These are phyloP conservation scores for Thysanoteuthis rhombus DNA, from an alignment of 2,888 invertebrate genomes.

Conservation along the genomic window DNA sequence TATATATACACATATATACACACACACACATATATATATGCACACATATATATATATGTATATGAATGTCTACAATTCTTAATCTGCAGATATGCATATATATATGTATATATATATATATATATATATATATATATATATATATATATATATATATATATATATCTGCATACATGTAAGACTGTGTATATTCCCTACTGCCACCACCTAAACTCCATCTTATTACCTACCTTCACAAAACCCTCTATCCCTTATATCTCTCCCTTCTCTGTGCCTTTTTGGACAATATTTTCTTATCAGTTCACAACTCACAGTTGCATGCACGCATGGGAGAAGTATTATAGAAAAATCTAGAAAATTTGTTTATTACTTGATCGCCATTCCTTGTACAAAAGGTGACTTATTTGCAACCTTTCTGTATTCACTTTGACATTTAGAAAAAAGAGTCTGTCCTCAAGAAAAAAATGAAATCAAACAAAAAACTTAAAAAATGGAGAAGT, in stretches of 20 bases:
- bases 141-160: too few relatives aligned
- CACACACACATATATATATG: not conserved
- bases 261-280: not conserved
- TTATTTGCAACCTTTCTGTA: not conserved
- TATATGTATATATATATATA: not conserved
- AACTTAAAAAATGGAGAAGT: not conserved
- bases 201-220: not conserved
- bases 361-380: slow-evolving; percentile 12
- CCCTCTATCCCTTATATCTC: not conserved
- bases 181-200: not conserved
- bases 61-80: not conserved
- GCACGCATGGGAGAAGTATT: not conserved
- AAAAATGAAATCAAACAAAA: not conserved
- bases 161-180: not conserved
- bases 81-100: not conserved
- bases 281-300: not conserved
- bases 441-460: not conserved
- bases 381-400: not conserved
- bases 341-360: slow-evolving; percentile 12
- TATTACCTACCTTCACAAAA: not conserved
- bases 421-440: slow-evolving; percentile 12
- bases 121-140: not conserved
- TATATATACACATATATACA: not conserved
- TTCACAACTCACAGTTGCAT: not conserved
- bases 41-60: not conserved